A percentile compares a stretch with the other conserved stretches of the same genome.
Conservation (phyloP, 2,797 vertebrate species). For the Gorsachius magnificus region DNA sequence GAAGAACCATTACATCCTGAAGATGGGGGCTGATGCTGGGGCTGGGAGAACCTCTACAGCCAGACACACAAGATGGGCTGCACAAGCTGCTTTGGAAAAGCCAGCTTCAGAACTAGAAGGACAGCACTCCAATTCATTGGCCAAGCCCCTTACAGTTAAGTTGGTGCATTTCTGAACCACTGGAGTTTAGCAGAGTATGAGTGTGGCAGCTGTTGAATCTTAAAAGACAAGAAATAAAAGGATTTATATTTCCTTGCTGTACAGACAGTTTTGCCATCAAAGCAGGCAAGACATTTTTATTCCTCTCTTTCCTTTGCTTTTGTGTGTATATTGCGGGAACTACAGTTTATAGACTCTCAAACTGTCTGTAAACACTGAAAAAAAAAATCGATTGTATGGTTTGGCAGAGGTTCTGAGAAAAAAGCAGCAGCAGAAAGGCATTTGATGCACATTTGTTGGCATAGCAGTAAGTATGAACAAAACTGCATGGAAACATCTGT, state of each 20-base stretch:
- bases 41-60: neutral
- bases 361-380: neutral
- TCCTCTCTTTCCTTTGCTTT: neutral
- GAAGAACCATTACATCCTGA: neutral
- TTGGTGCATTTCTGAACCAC: neutral
- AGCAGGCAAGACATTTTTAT: neutral
- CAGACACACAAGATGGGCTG: neutral
- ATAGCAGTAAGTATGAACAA: neutral
- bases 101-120: neutral
- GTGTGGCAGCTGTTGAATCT: neutral
- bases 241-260: neutral
- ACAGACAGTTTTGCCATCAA: neutral
- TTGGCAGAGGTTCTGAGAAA: conserved; percentile 24
- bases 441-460: neutral
- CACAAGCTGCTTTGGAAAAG: neutral
- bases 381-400: neutral
- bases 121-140: neutral
- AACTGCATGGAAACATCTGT: neutral
- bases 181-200: neutral
- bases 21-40: neutral
- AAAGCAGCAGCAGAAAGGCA: neutral
- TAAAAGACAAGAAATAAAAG: neutral
- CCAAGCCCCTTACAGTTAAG: neutral
- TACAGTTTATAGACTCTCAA: neutral
- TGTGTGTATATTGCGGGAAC: neutral